phyloP scores from a whole-genome alignment of 1,140 invertebrate genomes.

The Drosophila punjabiensis region DNA sequence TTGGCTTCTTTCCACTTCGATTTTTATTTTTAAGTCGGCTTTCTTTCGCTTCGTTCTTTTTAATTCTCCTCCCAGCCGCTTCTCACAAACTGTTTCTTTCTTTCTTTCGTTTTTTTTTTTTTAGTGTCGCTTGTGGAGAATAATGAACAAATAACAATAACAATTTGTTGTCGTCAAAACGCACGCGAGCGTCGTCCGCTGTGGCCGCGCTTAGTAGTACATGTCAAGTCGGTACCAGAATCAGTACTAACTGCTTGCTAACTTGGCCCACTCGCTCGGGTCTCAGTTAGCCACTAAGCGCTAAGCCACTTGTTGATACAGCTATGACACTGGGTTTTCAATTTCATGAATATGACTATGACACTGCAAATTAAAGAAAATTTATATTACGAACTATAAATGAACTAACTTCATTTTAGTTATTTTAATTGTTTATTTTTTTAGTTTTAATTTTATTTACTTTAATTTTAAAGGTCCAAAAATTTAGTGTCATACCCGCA shows the following conservation, averaged over 20 bases:
- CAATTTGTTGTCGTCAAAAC: conserved; percentile 48
- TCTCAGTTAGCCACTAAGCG: conserved; percentile 50
- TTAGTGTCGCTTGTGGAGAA: conserved; percentile 38
- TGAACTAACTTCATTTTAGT: neutral
- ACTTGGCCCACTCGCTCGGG: conserved; percentile 31
- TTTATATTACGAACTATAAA: neutral
- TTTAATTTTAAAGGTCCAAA: neutral
- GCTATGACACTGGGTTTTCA: neutral
- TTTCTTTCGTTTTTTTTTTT: conserved; percentile 13
- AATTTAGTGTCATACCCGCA: neutral
- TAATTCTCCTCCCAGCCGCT: conserved; percentile 33
- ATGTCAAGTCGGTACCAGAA: conserved; percentile 58
- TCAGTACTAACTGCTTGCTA: conserved; percentile 70
- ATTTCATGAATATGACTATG: neutral
- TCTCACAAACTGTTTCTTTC: conserved; percentile 52
- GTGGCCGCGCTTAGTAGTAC: conserved; percentile 63
- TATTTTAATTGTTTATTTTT: too few species aligned
- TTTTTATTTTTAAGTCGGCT: conserved; percentile 55
- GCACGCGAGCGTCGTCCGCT: conserved; percentile 74
- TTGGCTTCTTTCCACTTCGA: conserved; percentile 31
- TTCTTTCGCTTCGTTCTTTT: conserved; percentile 64
- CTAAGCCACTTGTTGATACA: conserved; percentile 52
- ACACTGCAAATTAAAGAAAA: neutral
- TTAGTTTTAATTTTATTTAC: neutral
- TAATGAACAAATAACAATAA: conserved; percentile 57